These are phyloP conservation scores for Dusona sp. DNA, from an alignment of 2,888 invertebrate genomes.

Conservation along the genomic window DNA sequence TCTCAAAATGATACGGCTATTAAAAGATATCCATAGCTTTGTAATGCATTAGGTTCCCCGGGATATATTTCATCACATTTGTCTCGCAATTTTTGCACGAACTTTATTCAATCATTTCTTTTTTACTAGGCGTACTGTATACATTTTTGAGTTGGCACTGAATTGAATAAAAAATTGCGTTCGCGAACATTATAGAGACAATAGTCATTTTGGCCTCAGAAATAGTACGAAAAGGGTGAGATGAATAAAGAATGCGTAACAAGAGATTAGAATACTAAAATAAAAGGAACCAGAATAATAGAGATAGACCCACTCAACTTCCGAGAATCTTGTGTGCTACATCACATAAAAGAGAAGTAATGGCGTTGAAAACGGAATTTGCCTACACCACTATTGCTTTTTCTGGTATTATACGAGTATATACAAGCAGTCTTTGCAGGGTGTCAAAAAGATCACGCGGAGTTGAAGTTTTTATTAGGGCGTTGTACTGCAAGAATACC, in stretches of 20 bases:
- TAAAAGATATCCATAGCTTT: neutral
- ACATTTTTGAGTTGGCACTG: neutral
- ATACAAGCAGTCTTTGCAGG: slow-evolving; percentile 28
- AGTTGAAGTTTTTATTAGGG: slow-evolving; percentile 63
- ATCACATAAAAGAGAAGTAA: slow-evolving; percentile 31
- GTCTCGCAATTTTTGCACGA: neutral
- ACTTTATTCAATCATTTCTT: neutral
- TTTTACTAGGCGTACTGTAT: neutral
- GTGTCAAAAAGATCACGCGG: slow-evolving; percentile 58
- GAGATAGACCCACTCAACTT: slow-evolving; percentile 5
- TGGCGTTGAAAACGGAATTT: slow-evolving; percentile 14
- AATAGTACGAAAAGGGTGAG: neutral
- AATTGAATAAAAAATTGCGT: neutral
- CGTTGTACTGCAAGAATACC: slow-evolving; percentile 29
- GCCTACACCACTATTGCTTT: slow-evolving; percentile 17
- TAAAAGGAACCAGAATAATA: slow-evolving; percentile 1
- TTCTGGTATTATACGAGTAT: neutral
- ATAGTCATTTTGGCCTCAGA: neutral
- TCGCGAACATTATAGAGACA: neutral
- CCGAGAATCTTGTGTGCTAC: slow-evolving; percentile 5
- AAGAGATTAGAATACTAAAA: neutral
- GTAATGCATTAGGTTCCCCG: neutral
- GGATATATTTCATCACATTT: neutral
- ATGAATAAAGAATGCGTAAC: neutral
- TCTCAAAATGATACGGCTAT: neutral